Base-by-base conservation (phyloP, 2,113 vertebrate genomes). In the Phyllopteryx taeniolatus region DNA sequence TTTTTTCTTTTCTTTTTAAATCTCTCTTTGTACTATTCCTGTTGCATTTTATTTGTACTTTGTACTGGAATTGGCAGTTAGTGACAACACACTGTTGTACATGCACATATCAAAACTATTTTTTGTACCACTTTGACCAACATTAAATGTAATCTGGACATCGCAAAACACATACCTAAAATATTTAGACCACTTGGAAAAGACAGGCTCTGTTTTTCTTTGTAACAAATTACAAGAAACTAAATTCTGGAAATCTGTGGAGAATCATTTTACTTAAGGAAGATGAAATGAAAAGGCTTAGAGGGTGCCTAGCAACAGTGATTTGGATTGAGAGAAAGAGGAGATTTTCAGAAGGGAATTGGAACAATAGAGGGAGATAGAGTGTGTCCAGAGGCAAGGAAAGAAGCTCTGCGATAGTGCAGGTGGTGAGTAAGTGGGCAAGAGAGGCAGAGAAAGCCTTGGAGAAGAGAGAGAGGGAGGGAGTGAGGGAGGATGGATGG, bases 401-500 rank as follows among this genome's bases (percentile, higher is more conserved):
- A 71, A 73, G 70, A 77, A 46, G 71, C 67, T 20, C 71, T 53
- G 85, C 75, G 73, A 73, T 69, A 75, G 73, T 43, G 67, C 80
- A 88, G 87, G 87, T 89, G 81, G 81, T 9, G 70, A 35, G 78
- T 67, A 84, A 87, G 83, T 86, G 87, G 80, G 76, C 46, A 70
- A 85, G 79, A 63, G 72, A 77, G 80, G 67, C 60, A 67, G 72
- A 68, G 75, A 67, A 22, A 47, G 60, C 72, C 64, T 44, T 59
- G 68, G 77, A 59, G 68, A 77, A 62, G 74, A 54, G 63, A 56
- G 54, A 20, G 44, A 68, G 67, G 27, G 67, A 56, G 39, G 15
- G 66, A 57, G 68, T 22, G 56, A 68, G 78, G 19, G 59, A 71
- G 33, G 59, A 60, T 59, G 27, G 64, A 72, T 17, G 70, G 19